Conservation (phyloP, 2,113 vertebrate species). For the Trematocara macrostoma region DNA sequence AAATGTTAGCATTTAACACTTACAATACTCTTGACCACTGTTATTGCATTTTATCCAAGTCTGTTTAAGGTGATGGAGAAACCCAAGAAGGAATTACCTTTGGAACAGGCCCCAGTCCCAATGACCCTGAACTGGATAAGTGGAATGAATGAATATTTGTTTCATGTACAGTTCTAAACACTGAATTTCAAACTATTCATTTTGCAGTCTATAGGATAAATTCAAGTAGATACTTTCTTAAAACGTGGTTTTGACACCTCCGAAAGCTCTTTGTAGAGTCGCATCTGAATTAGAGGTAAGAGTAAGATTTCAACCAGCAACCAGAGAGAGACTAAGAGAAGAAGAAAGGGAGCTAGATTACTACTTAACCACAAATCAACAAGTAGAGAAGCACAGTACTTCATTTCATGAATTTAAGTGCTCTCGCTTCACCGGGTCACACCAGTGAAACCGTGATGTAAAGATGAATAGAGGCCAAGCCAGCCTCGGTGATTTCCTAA, state of each 20-base stretch:
- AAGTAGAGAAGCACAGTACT: background rate
- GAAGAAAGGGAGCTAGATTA: background rate
- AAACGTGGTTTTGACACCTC: background rate
- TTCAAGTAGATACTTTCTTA: background rate
- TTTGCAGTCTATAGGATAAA: background rate
- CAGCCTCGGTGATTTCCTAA: slow-evolving; percentile 3
- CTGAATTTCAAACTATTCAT: background rate
- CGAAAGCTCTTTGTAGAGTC: background rate
- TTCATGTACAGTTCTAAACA: background rate
- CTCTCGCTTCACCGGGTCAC: background rate
- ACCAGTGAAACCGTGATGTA: background rate
- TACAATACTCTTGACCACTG: background rate
- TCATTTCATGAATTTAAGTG: background rate
- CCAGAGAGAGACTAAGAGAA: background rate
- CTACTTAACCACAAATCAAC: background rate
- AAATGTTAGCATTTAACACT: background rate
- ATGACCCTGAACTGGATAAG: background rate
- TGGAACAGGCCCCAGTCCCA: background rate
- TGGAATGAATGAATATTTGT: background rate
- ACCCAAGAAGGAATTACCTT: background rate
- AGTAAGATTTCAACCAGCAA: background rate
- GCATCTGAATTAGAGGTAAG: background rate
- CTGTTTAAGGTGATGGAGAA: background rate
- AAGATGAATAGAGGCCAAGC: background rate
- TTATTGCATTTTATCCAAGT: background rate